Evolutionary conservation across 2,888 invertebrate species (phyloP).

Genomic region (Drosophila tanythrix): DNA sequence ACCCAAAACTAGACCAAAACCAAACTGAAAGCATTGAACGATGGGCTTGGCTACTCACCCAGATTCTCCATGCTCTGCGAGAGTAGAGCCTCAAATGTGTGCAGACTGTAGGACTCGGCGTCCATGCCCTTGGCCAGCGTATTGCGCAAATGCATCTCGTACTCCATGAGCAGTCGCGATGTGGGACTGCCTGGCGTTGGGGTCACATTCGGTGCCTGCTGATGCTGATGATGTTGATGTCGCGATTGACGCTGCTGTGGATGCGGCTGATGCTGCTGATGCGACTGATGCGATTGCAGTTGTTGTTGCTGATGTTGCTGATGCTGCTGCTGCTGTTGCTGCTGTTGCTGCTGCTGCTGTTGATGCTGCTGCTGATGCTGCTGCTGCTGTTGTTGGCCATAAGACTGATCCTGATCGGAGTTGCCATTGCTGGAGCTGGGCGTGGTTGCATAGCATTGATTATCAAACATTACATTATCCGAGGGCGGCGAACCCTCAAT

Average conservation of each 20-base stretch:
- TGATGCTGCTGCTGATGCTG: conserved; percentile 86
- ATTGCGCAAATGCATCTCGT: conserved; percentile 96
- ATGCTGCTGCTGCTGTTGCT: conserved; percentile 81
- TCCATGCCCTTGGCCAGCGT: conserved; percentile 97
- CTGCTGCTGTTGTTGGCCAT: conserved; percentile 85
- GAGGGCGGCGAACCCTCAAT: conserved; percentile 92
- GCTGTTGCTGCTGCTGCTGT: conserved; percentile 87
- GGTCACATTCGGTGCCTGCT: conserved; percentile 89
- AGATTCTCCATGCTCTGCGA: conserved; percentile 98
- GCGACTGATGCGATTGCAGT: conserved; percentile 35
- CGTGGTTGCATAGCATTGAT: conserved; percentile 97
- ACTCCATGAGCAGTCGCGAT: conserved; percentile 93
- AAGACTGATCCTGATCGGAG: conserved; percentile 93
- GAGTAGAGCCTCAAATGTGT: conserved; percentile 96
- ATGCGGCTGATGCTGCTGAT: conserved; percentile 81
- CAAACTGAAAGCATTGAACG: background rate
- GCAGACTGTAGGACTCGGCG: conserved; percentile 96
- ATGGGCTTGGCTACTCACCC: conserved; percentile 86
- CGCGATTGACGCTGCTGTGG: conserved; percentile 79
- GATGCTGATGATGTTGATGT: conserved; percentile 88
- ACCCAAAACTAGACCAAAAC: conserved; percentile 35
- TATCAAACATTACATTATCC: conserved; percentile 97
- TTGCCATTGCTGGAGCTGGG: conserved; percentile 97
- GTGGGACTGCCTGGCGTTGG: conserved; percentile 94
- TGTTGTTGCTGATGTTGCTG: conserved; percentile 86